A percentile compares a stretch with the other conserved stretches of the same genome.
These are phyloP conservation scores for Phalacrocorax carbo DNA, from an alignment of 2,113 vertebrate genomes.

Conservation along the genomic window DNA sequence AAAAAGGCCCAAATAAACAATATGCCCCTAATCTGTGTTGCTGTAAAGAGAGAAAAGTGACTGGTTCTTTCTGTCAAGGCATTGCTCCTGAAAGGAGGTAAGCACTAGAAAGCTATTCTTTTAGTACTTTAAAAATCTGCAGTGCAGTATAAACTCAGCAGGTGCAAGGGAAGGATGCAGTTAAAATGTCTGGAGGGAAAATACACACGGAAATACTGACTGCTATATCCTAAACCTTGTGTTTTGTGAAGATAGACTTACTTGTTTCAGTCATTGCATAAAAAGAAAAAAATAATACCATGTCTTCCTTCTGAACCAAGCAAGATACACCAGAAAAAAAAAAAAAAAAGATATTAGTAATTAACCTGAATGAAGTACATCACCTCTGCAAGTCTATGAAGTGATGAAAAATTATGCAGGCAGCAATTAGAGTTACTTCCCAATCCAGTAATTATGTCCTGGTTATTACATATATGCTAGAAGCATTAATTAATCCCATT, in stretches of 20 bases:
- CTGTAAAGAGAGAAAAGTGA: neutral
- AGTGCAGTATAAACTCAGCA: neutral
- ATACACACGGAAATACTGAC: neutral
- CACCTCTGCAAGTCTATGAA: neutral
- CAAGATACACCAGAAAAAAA: neutral
- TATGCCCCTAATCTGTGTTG: neutral
- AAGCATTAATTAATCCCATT: neutral
- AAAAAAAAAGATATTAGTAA: neutral
- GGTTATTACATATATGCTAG: neutral
- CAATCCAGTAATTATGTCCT: neutral
- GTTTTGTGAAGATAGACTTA: neutral
- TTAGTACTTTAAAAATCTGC: constrained; percentile 12
- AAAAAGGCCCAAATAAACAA: neutral
- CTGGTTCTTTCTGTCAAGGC: neutral
- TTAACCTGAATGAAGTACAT: neutral
- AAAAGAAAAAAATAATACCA: neutral
- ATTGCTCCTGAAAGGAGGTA: neutral
- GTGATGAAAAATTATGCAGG: neutral
- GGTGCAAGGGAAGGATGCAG: neutral
- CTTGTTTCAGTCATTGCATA: neutral
- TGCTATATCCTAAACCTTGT: neutral
- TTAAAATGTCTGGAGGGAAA: neutral
- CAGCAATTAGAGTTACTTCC: neutral
- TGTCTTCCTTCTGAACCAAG: neutral
- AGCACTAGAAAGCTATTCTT: neutral